Base-by-base conservation (phyloP, 2,797 vertebrate species). In the Acrossocheilus fasciatus region DNA sequence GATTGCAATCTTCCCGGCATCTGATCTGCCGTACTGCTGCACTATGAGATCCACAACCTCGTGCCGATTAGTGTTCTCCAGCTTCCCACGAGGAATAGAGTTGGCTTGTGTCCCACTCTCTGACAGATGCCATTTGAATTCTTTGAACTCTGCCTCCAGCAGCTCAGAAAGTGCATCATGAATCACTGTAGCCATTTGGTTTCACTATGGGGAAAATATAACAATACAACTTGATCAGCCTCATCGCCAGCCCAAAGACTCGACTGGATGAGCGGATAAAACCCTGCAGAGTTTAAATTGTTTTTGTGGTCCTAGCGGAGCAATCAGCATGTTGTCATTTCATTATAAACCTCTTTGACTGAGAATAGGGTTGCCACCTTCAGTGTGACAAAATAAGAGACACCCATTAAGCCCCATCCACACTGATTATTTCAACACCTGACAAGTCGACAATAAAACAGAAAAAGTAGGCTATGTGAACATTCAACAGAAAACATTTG, bases 101-200 rank as follows among this genome's bases (percentile, higher is more conserved):
- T 1, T 76, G 6, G 4, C 81, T 8, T 62, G 2, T 0, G 8
- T 18, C 4, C 3, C 23, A 1, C 30, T 30, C 1, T 5, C 10
- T 2, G 1, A 39, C 77, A 90, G 43, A 0, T 9, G 62, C 54
- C 34, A 81, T 64, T 54, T 87, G 76, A 90, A 90, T 0, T 8
- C 43, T 6, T 66, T 68, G 0, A 89, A 39, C 1, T 86, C 88
- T 0, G 4, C 2, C 1, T 34, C 15, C 0, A 9, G 2, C 0
- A 90, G 86, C 0, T 89, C 76, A 1, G 76, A 1, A 14, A 89
- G 78, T 20, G 3, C 8, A 0, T 82, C 3, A 10, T 74, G 0
- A 26, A 90, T 45, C 12, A 41, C 12, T 2, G 12, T 18, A 26
- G 57, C 6, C 89, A 90, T 90, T 17, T 86, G 72, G 43, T 14